Conservation (phyloP, 1,140 invertebrate species). For the Frieseomelitta varia region DNA sequence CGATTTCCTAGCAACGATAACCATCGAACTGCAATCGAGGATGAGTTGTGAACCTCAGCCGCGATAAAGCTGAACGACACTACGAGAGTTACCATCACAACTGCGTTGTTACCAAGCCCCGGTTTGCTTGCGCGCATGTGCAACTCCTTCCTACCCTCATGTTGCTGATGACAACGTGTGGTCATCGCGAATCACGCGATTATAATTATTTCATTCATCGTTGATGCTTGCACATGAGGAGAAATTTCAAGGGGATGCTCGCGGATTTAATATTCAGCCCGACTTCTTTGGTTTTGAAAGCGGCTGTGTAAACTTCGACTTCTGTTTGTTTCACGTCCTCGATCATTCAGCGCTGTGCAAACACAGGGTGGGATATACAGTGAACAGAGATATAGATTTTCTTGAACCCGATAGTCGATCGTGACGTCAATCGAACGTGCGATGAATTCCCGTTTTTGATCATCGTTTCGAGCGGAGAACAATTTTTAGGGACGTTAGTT, state of each 20-base stretch:
- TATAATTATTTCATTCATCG: background rate
- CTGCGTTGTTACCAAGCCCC: slow-evolving; percentile 60
- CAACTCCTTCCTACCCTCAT: slow-evolving; percentile 48
- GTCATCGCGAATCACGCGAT: background rate
- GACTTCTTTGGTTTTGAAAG: background rate
- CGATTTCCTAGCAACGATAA: background rate
- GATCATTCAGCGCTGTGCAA: background rate
- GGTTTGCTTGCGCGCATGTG: slow-evolving; percentile 54
- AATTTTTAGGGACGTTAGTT: too few relatives aligned
- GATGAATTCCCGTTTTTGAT: background rate
- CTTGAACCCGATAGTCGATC: background rate
- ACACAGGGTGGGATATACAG: too few relatives aligned
- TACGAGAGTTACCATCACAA: slow-evolving; percentile 69
- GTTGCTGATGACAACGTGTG: slow-evolving; percentile 32
- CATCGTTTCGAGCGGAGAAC: background rate
- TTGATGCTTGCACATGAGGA: background rate
- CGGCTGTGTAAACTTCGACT: background rate
- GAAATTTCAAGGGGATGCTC: background rate
- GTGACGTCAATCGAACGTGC: background rate
- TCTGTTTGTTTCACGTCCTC: background rate
- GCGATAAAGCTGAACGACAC: slow-evolving; percentile 30
- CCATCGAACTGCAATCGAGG: background rate
- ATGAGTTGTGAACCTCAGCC: background rate
- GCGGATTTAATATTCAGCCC: background rate
- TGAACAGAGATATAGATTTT: background rate